Evolutionary conservation across 1,140 invertebrate genomes (phyloP), one percentile per base, ranked within the genome.

Genomic region (Bombus balteatus): DNA sequence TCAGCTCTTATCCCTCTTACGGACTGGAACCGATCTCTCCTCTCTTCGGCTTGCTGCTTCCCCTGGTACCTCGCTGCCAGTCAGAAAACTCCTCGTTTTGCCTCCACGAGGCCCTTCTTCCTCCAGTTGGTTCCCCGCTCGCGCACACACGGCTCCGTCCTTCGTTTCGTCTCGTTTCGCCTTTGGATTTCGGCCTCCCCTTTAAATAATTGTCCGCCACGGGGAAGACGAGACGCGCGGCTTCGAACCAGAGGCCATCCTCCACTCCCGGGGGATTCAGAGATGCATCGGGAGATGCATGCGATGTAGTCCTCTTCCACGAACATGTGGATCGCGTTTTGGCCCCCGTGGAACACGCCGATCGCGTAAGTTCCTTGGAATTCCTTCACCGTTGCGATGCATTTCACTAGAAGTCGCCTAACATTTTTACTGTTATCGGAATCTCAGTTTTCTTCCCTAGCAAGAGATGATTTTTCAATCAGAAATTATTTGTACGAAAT

Each of bases 131-230:
- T 25, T 68, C 34, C 15, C 32, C 65, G 15, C 32, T 68, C 32
- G n/a, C 78, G 28, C 87, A n/a, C 37, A 39, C 71, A 73, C 41
- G 15, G 39, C 25, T 43, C 32, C 70, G 59, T 47, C 12, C 62
- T 22, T 85, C 47, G 86, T 66, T 34, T 32, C 65, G 65, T 88
- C 85, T 76, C 90, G 86, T 92, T 93, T 93, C 87, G 88, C 85
- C 81, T 87, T 89, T 88, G 88, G 89, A 91, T 92, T 91, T 93
- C 90, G 91, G 82, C 73, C 88, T 82, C 65, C 82, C 92, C 88
- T 86, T 92, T 91, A 93, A 93, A 93, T 93, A 92, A 93, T 92
- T 92, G 91, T 93, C 90, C 90, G 79, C 83, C 91, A 86, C 59
- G 83, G 75, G 85, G 86, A 86, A 88, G 87, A 59, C 68, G 80